Base-by-base conservation (phyloP, 2,113 vertebrate genomes). In the Nannospalax galili region DNA sequence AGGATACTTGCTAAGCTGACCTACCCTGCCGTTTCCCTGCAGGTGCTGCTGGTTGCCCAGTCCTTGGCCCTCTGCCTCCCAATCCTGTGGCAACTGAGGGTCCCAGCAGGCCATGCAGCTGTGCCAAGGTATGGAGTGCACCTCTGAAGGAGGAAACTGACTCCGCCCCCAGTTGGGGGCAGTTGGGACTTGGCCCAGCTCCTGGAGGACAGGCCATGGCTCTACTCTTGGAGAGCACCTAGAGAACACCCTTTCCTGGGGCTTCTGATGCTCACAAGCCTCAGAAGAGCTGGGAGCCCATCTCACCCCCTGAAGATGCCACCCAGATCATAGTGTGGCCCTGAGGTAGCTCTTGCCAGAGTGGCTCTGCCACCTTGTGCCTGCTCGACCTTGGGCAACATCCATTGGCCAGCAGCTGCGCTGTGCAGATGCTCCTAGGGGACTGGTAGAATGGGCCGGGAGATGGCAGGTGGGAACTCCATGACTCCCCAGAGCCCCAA, bases 81-180 rank as follows among this genome's bases (percentile, higher is more conserved):
- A 3, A 8, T 45, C 65, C 52, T 0, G 0, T 67, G 56, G 88
- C 74, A 37, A 37, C 90, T 11, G 64, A 88, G 79, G 93, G 78
- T 82, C 58, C 85, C 93, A 64, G 81, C 93, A 32, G 91, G 81
- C 74, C 95, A 88, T 62, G 95, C 97, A 95, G 90, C 95, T 93
- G 70, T 96, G 96, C 91, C 96, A 88, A 96, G 97, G 93, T 97
- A 96, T 0, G 77, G 37, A 79, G 69, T 14, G 30, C 19, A 20
- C 19, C 65, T 64, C 82, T 6, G n/a, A 11, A 7, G 58, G 52
- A 56, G 69, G 62, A 81, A 30, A 20, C 14, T 37, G 17, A 28
- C 17, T 17, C 52, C 70, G 15, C 22, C 56, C 64, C 11, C 58
- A 60, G 35, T 14, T 52, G 6, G 8, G 67, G 67, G 7, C 40